Evolutionary conservation across 1,140 invertebrate genomes (phyloP).

Genomic region (Leptinotarsa lineolata): DNA sequence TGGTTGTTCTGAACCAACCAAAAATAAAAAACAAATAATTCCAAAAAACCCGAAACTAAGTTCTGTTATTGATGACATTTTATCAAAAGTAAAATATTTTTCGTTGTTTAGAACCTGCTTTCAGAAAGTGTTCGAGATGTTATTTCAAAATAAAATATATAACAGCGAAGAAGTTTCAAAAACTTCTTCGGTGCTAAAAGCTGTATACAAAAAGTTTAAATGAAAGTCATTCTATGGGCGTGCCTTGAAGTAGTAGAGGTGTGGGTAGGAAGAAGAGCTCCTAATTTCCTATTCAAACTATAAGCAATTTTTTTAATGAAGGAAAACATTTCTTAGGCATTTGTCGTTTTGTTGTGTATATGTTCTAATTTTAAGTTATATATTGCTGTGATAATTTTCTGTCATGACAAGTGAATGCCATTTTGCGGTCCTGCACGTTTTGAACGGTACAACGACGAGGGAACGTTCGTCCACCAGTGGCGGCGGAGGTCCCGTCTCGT

Average conservation of each 20-base stretch:
- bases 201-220: background rate
- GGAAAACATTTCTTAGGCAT: constrained; percentile 29
- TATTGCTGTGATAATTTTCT: constrained; percentile 46
- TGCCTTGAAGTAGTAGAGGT: constrained; percentile 34
- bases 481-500: background rate
- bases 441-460: background rate
- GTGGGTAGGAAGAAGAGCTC: constrained; percentile 21
- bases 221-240: constrained; percentile 21
- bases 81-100: background rate
- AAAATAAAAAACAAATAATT: constrained; percentile 25
- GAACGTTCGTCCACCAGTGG: background rate
- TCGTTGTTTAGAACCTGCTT: background rate
- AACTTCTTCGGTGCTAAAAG: background rate
- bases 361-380: constrained; percentile 41
- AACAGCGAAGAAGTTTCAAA: background rate
- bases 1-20: constrained; percentile 40
- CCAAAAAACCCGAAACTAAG: background rate
- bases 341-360: constrained; percentile 34
- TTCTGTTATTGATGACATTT: constrained; percentile 21
- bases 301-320: constrained; percentile 40
- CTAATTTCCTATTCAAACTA: constrained; percentile 39
- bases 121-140: constrained; percentile 28
- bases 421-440: constrained; percentile 30
- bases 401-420: constrained; percentile 46
- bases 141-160: constrained; percentile 27